Evolutionary conservation across 2,797 vertebrate species (phyloP).

Genomic region (Microctenopoma stevenorrisi): DNA sequence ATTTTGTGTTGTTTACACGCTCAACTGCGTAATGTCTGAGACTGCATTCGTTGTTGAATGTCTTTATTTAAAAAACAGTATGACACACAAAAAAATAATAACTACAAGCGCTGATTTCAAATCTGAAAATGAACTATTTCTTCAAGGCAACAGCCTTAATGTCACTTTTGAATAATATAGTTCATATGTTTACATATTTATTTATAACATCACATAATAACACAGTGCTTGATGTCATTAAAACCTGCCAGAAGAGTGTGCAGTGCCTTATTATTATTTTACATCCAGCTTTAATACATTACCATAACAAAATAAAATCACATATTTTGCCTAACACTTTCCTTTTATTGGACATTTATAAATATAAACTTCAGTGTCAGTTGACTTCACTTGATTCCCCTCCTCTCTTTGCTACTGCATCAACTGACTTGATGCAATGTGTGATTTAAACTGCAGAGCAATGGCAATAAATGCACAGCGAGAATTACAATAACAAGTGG

Average conservation of each 20-base stretch:
- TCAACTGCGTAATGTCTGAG: fast-evolving
- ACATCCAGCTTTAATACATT: slow-evolving; percentile 48
- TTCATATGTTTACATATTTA: slow-evolving; percentile 46
- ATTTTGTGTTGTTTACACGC: not conserved
- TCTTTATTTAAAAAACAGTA: slow-evolving; percentile 63
- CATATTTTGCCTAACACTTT: slow-evolving; percentile 52
- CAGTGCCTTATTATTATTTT: slow-evolving; percentile 52
- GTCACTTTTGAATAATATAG: slow-evolving; percentile 15
- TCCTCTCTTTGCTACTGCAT: slow-evolving; percentile 31
- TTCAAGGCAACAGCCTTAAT: slow-evolving; percentile 24
- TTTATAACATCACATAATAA: slow-evolving; percentile 47
- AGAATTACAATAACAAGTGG: slow-evolving; percentile 59
- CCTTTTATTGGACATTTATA: slow-evolving; percentile 46
- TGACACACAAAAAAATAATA: slow-evolving; percentile 42
- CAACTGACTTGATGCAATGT: slow-evolving; percentile 8
- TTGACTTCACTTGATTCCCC: slow-evolving; percentile 31
- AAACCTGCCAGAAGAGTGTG: slow-evolving; percentile 37
- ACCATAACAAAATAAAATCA: slow-evolving; percentile 53
- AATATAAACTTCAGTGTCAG: slow-evolving; percentile 53
- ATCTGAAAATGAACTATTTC: slow-evolving; percentile 25
- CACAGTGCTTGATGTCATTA: slow-evolving; percentile 11
- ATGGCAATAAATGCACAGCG: slow-evolving; percentile 44
- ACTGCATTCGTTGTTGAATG: not conserved
- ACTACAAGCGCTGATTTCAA: slow-evolving; percentile 35
- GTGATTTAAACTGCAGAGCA: slow-evolving; percentile 31